These are phyloP conservation scores for Marmota flaviventris DNA, from an alignment of 2,113 vertebrate genomes.

Conservation along the genomic window DNA sequence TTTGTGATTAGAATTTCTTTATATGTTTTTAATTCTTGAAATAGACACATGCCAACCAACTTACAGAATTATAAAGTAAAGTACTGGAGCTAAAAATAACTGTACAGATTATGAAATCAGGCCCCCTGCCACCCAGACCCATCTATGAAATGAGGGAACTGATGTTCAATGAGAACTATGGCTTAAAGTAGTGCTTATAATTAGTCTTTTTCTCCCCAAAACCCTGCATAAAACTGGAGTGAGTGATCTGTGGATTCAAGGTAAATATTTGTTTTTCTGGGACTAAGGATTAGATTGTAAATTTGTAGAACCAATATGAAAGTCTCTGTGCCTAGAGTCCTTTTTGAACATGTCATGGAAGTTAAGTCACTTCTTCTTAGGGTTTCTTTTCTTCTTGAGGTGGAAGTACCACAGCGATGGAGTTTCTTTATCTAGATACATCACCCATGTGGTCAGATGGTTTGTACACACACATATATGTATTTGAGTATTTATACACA, in stretches of 20 bases:
- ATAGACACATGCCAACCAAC: background rate
- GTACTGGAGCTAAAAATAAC: background rate
- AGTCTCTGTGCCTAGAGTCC: background rate
- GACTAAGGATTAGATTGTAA: background rate
- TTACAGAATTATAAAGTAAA: background rate
- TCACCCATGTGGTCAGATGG: background rate
- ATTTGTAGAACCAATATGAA: background rate
- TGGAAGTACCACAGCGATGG: no score
- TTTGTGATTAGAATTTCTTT: background rate
- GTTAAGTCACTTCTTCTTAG: background rate
- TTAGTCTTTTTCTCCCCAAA: background rate
- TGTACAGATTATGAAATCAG: background rate
- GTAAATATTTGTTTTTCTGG: background rate
- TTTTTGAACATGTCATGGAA: background rate
- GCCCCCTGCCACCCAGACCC: background rate
- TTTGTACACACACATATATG: background rate
- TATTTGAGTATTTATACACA: no score
- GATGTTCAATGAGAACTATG: background rate
- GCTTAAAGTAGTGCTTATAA: background rate
- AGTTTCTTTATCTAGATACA: background rate
- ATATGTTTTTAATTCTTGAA: conserved; percentile 2
- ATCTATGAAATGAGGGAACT: background rate
- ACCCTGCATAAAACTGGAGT: background rate
- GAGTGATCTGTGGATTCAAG: background rate
- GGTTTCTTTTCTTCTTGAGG: background rate